Base-by-base conservation (phyloP, 2,888 invertebrate genomes). In the Sphaerophoria taeniata region DNA sequence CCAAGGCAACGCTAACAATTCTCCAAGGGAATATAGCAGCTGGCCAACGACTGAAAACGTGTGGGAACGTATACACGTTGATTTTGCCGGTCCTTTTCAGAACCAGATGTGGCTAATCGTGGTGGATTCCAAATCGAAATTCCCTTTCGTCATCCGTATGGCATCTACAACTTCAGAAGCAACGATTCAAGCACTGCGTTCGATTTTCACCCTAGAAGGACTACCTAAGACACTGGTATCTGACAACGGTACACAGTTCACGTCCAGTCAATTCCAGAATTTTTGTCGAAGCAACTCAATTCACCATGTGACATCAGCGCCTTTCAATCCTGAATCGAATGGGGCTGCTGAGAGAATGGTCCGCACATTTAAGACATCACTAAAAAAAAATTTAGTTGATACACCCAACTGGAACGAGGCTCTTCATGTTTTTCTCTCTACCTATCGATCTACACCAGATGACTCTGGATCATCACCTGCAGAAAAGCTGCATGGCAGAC, bases 201-300 rank as follows among this genome's bases (percentile, higher is more conserved):
- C 84, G 61, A 83, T 80, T 33, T 89, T 88, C 76, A 79, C 88
- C 7, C 70, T 87, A 16, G 87, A 87, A 61, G 88, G 88, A 6
- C 49, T 88, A 7, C 87, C 88, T 6, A 81, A 82, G 43, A 56
- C 82, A 6, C 47, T 88, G 2, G 88, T 87, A 7, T 83, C 87
- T 1, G 88, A 89, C 51, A 89, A 88, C 53, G 87, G 88, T 14
- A 56, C 86, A 14, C 86, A 85, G 24, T 87, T 89, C 58, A 63
- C 47, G 24, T 87, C 88, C 12, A 58, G 53, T 12, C 75, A 88
- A 53, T 87, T 89, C 58, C 49, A 88, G 75, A 6, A 55, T 11
- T 88, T 89, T 78, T 87, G 84, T 31, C 65, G 51, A 9, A 65
- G 49, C 11, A 88, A 88, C 60, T 86, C 87, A 6, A 88, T 89